Evolutionary conservation across 2,797 vertebrate species (phyloP), one percentile per base, ranked within the genome.

Genomic region (Crenichthys baileyi): DNA sequence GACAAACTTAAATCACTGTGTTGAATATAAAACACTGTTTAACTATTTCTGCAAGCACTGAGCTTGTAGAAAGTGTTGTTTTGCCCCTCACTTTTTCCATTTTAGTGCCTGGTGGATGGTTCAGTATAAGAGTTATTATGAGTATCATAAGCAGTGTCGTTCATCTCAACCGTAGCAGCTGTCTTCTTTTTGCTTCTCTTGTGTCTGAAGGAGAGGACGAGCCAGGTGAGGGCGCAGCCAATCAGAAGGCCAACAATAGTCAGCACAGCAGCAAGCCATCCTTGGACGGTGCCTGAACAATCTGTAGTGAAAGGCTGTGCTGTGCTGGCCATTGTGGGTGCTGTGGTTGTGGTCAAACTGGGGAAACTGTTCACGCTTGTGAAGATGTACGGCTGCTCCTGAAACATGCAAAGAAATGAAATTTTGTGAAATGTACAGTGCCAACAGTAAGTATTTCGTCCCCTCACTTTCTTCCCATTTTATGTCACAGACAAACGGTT

Each of bases 301-400:
- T 63, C 41, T 7, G 82, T 0, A 61, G 11, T 15, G 74, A 74
- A 13, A 4, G 87, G 88, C 18, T 0, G 1, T 4, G 65, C 24
- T 36, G 72, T 26, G 41, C 2, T 79, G 29, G 56, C 5, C 0
- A 36, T 18, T 6, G 73, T 41, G 15, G 85, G 71, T 67, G 79
- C 36, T 55, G 78, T 18, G 5, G 87, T 86, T 22, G 85, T 78
- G 79, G 75, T 70, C 7, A 70, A 18, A 39, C 7, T 63, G 1
- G 81, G 81, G 8, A 72, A 76, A 74, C 96, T 98, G 70, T 98
- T 99, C 77, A 78, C 89, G 72, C 81, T 78, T 0, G 98, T 98
- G 88, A 93, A 96, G 81, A 99, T 93, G 90, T 96, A 98, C 9
- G 97, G 98, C 51, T 94, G 93, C 26, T 96, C 97, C 98, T 99